Base-by-base conservation (phyloP, 1,140 invertebrate genomes). In the Tetranychus cinnabarinus region DNA sequence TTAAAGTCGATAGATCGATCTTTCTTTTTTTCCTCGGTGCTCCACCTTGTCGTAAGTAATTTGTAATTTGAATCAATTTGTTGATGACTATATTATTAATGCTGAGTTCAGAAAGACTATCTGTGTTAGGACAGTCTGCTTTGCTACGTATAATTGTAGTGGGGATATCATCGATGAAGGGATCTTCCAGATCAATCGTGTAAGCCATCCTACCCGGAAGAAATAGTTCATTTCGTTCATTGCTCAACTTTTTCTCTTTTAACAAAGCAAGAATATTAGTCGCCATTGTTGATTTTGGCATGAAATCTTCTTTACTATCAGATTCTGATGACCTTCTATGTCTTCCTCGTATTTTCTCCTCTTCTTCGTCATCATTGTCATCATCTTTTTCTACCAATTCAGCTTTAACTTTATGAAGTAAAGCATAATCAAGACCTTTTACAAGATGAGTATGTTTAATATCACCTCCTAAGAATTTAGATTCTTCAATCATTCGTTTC, bases 401-500 rank as follows among this genome's bases (percentile, higher is more conserved):
- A 56, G 64, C 52, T 61, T 65, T 65, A 68, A 91, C 88, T 76
- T 98, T 98, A 72, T 98, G 91, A 56, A 99, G 74, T n/a, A 99
- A 74, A 6, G 95, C 95, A 76, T 96, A 99, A 82, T 99, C 96
- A 10, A 99, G 77, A 73, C 96, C 96, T 77, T 98, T 98, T 58
- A 99, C 95, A 77, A 99, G 93, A 76, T 99, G 96, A 73, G 96
- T 99, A 69, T 99, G 95, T 67, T 97, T 92, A 85, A 99, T 97
- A 73, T 99, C 96, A 81, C 96, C 96, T 71, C 96, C 96, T 75
- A 99, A 86, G 75, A 92, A 98, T 76, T 99, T 99, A 0, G 95
- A 98, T 73, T 98, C 92, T 73, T 97, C 89, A 71, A 98, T 98
- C 76, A 95, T 82, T 70, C 96, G 88, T 45, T 89, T 80, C 47